These are phyloP conservation scores for Saturnia japonica DNA, from an alignment of 2,888 invertebrate genomes.

Conservation along the genomic window DNA sequence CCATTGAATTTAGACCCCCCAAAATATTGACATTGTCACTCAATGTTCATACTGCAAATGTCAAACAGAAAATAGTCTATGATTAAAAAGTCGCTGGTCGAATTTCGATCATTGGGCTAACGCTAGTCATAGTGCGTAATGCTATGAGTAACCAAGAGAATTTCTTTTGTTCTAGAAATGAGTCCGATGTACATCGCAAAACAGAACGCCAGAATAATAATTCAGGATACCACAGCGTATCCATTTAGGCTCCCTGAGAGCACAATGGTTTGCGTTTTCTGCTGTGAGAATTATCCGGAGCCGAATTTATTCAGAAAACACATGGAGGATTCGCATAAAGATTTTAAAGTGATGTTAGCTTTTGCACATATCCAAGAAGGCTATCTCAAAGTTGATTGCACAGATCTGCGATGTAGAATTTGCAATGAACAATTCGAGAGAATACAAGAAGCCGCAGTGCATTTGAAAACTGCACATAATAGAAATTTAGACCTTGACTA, in stretches of 20 bases:
- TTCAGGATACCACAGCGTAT: constrained; percentile 61
- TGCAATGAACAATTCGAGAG: constrained; percentile 32
- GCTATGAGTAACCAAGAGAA: constrained; percentile 25
- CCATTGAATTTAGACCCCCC: no score
- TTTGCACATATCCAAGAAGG: constrained; percentile 39
- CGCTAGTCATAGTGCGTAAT: neutral
- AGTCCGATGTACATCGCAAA: constrained; percentile 59
- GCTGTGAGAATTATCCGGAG: constrained; percentile 53
- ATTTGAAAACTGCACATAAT: constrained; percentile 34
- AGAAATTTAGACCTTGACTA: constrained; percentile 13
- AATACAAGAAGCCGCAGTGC: constrained; percentile 34
- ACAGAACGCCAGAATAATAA: constrained; percentile 61
- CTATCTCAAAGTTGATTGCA: constrained; percentile 43
- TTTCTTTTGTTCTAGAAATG: constrained; percentile 70
- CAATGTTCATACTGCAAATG: no score
- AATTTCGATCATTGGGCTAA: no score
- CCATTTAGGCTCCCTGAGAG: constrained; percentile 64
- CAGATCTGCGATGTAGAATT: constrained; percentile 42
- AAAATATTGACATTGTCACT: no score
- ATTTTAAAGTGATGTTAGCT: constrained; percentile 34
- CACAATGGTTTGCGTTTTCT: constrained; percentile 62
- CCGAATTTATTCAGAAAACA: constrained; percentile 42
- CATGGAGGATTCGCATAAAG: constrained; percentile 41
- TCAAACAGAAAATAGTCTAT: no score
- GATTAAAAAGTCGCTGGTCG: no score